Conservation (phyloP, 2,113 vertebrate species). For the Ctenomys sociabilis region DNA sequence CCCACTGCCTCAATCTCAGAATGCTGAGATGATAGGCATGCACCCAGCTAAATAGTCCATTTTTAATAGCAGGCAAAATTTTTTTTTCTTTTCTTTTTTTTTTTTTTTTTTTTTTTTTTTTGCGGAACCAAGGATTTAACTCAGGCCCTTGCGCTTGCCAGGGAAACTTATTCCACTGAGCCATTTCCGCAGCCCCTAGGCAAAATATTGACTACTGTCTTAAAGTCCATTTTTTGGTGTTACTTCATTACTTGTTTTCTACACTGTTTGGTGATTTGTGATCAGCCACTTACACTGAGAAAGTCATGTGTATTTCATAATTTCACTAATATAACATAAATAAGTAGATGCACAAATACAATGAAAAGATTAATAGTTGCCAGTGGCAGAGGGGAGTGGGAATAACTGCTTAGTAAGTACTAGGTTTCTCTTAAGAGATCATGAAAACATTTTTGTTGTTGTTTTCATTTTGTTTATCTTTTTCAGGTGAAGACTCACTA, state of each 20-base stretch:
- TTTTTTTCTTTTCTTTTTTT: no score
- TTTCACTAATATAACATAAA: neutral
- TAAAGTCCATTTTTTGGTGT: constrained; percentile 21
- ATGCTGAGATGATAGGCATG: neutral
- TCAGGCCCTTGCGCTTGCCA: no score
- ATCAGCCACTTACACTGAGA: neutral
- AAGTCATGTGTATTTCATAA: neutral
- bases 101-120: no score
- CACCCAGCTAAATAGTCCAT: neutral
- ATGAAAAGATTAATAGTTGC: neutral
- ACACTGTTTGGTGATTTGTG: constrained; percentile 5
- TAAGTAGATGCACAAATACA: neutral
- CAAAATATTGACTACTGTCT: neutral
- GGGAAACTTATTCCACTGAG: no score
- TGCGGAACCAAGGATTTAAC: no score
- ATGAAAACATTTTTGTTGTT: neutral
- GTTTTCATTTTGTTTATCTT: neutral
- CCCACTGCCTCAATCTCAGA: neutral
- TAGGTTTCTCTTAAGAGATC: neutral
- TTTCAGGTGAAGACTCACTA: neutral
- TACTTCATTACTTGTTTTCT: constrained; percentile 32
- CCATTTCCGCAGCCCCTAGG: no score
- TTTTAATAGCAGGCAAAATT: constrained; percentile 42
- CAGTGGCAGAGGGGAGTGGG: neutral
- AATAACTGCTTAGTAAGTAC: neutral